phyloP scores from a whole-genome alignment of 2,113 vertebrate species.

The Ceyx cyanopectus region DNA sequence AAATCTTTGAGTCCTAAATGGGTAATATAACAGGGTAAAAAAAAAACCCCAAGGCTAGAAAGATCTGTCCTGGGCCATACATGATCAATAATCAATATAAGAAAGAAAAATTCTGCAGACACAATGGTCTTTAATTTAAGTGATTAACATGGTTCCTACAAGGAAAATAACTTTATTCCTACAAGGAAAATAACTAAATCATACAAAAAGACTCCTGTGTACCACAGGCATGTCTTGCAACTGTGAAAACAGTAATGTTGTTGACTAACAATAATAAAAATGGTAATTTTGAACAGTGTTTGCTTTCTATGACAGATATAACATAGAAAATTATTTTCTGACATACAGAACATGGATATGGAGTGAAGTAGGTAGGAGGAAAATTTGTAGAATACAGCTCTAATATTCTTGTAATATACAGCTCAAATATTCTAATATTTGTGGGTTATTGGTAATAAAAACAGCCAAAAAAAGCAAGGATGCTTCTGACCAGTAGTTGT shows the following conservation, averaged over 20 bases:
- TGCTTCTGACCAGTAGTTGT: background rate
- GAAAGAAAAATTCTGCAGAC: background rate
- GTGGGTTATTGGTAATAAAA: background rate
- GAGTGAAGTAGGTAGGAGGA: background rate
- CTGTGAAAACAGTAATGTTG: background rate
- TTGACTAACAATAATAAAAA: background rate
- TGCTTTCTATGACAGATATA: background rate
- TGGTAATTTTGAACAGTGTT: background rate
- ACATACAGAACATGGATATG: background rate
- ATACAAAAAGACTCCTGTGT: background rate
- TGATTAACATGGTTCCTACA: background rate
- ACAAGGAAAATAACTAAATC: background rate
- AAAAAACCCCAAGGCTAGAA: background rate
- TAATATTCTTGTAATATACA: background rate
- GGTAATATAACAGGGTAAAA: background rate
- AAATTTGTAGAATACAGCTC: background rate
- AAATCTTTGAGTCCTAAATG: background rate
- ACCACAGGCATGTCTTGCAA: background rate
- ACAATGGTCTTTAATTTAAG: background rate
- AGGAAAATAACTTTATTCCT: background rate
- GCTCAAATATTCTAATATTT: background rate
- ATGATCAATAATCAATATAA: background rate
- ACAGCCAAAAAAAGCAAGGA: background rate
- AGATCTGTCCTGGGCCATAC: background rate
- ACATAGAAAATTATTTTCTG: background rate